These are phyloP conservation scores for Drosophila algonquin DNA, from an alignment of 2,888 invertebrate species.

Conservation along the genomic window DNA sequence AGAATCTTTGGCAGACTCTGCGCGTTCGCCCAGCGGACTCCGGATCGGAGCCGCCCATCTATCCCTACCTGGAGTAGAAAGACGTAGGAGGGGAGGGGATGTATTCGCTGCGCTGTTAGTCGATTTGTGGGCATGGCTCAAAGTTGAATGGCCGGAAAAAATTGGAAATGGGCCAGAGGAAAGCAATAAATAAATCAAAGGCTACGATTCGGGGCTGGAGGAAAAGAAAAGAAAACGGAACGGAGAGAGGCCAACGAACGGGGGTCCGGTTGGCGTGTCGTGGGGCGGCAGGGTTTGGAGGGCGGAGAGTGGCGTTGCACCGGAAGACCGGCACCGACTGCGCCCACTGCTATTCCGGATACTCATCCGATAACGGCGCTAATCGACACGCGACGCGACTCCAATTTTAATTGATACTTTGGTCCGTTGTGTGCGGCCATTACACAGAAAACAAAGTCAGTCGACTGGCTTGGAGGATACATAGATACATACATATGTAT, in stretches of 20 bases:
- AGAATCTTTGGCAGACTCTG: slow-evolving; percentile 58
- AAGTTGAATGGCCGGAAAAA: slow-evolving; percentile 40
- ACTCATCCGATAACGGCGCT: slow-evolving; percentile 60
- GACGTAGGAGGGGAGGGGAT: not conserved
- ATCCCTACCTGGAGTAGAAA: slow-evolving; percentile 68
- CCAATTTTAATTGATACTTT: slow-evolving; percentile 58
- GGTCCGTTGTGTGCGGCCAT: slow-evolving; percentile 8
- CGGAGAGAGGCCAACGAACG: slow-evolving; percentile 44
- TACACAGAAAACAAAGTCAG: not conserved
- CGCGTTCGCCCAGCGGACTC: slow-evolving; percentile 26
- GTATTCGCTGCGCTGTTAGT: not conserved
- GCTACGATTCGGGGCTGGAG: slow-evolving; percentile 16
- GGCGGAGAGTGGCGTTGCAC: slow-evolving; percentile 6
- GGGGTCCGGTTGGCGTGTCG: slow-evolving; percentile 12
- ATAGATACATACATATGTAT: too few species aligned
- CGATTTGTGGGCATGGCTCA: slow-evolving; percentile 9
- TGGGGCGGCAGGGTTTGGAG: not conserved
- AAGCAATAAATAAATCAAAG: slow-evolving; percentile 55
- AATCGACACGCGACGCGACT: slow-evolving; percentile 70
- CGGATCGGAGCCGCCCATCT: slow-evolving; percentile 50
- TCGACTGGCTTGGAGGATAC: not conserved
- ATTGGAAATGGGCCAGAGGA: slow-evolving; percentile 19
- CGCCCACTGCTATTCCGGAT: slow-evolving; percentile 49
- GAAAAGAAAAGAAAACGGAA: too few species aligned
- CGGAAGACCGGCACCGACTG: slow-evolving; percentile 53